Evolutionary conservation across 2,113 vertebrate species (phyloP), one percentile per base, ranked within the genome.

Genomic region (Progne subis): DNA sequence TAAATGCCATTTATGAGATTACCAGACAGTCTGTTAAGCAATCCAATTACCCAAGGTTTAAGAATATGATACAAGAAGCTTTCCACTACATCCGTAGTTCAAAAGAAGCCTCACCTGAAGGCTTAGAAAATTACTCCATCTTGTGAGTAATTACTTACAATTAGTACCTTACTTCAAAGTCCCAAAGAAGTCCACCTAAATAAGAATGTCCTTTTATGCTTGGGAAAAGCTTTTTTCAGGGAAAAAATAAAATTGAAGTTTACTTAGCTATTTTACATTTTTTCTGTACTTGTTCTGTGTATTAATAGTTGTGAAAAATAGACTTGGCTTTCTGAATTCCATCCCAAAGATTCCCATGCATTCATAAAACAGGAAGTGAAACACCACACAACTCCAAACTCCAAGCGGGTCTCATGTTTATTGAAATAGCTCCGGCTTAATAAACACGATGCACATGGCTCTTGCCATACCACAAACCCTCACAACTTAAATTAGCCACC

Each of bases 1-100:
- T 94, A 84, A 75, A 63, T n/a, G 64, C 57, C 46, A 32, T 34
- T 85, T 71, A 91, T 64, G 74, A 94, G 86, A 92, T 90, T 93
- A 95, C 23, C 37, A 64, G 76, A 41, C 31, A 59, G 79, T 31
- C 43, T 13, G 3, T 67, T 85, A 82, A 89, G 55, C 63, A 94
- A 96, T 82, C 78, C 46, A 59, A 68, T 86, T 88, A 90, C 16
- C 2, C 12, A 75, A 17, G 71, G 32, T 63, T 94, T 91, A 82
- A 65, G 75, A 34, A 83, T 23, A 44, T 57, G 67, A 88, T 47
- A 80, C 20, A 89, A 86, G 68, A 31, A 91, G 61, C 50, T 90
- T 92, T 92, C 43, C 12, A 80, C 15, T 14, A 25, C 0, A 3
- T 26, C 59, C 44, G 23, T 41, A 13, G 18, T 74, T 82, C 82